Conservation (phyloP, 2,797 vertebrate species). For the Esox lucius region DNA sequence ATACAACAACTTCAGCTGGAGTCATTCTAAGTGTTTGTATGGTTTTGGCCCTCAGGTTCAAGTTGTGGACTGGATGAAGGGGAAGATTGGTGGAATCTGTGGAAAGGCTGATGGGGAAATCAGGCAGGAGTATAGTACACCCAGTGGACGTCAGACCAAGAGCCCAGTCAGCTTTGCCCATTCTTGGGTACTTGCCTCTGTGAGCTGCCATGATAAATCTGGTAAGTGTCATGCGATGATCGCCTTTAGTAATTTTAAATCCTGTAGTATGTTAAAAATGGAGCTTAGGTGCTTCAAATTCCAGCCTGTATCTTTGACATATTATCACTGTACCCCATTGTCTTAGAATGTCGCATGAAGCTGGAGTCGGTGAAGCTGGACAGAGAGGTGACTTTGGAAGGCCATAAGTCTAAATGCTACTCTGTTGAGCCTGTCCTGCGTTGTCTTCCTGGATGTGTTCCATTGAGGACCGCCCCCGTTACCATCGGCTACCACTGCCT, state of each 20-base stretch:
- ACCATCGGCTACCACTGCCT: constrained; percentile 73
- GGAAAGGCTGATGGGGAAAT: constrained; percentile 79
- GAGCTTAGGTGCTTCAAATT: too few relatives aligned
- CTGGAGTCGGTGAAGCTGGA: constrained; percentile 72
- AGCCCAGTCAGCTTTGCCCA: constrained; percentile 73
- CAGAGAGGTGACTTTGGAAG: constrained; percentile 53
- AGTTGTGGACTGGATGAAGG: constrained; percentile 80
- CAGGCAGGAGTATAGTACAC: constrained; percentile 73
- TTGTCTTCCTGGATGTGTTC: constrained; percentile 67
- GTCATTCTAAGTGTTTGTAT: not conserved
- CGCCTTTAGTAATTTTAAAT: too few relatives aligned
- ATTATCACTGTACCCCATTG: not conserved
- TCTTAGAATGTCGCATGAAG: constrained; percentile 67
- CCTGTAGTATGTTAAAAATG: too few relatives aligned
- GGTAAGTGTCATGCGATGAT: constrained; percentile 49
- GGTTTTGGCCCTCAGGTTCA: constrained; percentile 58
- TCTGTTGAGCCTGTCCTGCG: constrained; percentile 75
- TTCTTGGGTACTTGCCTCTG: constrained; percentile 78
- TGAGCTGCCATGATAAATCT: constrained; percentile 67
- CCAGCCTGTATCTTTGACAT: not conserved
- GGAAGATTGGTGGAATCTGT: constrained; percentile 81
- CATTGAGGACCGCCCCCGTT: constrained; percentile 62
- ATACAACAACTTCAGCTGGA: not conserved
- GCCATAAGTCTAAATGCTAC: constrained; percentile 70
- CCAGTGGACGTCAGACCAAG: constrained; percentile 67